These are phyloP conservation scores for Archocentrus centrarchus DNA, from an alignment of 2,113 vertebrate species.

Conservation along the genomic window DNA sequence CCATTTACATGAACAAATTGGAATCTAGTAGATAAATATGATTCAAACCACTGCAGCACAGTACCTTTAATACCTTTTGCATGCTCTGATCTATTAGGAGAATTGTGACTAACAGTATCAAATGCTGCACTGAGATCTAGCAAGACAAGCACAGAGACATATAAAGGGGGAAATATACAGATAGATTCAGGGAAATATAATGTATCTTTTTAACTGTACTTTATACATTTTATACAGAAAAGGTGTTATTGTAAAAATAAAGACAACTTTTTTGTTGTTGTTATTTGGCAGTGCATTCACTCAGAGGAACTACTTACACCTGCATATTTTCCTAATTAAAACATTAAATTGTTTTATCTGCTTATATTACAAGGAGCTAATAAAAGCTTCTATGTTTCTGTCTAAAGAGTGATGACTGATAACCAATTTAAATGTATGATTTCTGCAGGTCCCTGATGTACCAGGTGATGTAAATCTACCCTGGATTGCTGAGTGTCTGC, in stretches of 20 bases:
- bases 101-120: too few relatives aligned
- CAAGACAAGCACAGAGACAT: too few relatives aligned
- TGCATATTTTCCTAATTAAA: not conserved
- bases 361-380: not conserved
- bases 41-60: too few relatives aligned
- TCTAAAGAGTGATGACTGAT: not conserved
- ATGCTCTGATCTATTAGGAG: too few relatives aligned
- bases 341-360: not conserved
- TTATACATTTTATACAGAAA: not conserved
- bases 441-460: not conserved
- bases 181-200: not conserved
- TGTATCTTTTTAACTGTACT: not conserved
- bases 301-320: not conserved
- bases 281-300: not conserved
- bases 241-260: not conserved
- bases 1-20: too few relatives aligned
- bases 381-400: not conserved
- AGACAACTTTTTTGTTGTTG: not conserved
- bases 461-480: not conserved
- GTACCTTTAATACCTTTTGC: too few relatives aligned
- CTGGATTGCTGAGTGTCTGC: not conserved
- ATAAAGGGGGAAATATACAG: too few relatives aligned
- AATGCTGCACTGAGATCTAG: too few relatives aligned
- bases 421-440: not conserved
- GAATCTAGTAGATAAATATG: too few relatives aligned